A percentile compares a stretch with the other conserved stretches of the same genome.
Conservation (phyloP, 2,113 vertebrate species). For the Poecile atricapillus region DNA sequence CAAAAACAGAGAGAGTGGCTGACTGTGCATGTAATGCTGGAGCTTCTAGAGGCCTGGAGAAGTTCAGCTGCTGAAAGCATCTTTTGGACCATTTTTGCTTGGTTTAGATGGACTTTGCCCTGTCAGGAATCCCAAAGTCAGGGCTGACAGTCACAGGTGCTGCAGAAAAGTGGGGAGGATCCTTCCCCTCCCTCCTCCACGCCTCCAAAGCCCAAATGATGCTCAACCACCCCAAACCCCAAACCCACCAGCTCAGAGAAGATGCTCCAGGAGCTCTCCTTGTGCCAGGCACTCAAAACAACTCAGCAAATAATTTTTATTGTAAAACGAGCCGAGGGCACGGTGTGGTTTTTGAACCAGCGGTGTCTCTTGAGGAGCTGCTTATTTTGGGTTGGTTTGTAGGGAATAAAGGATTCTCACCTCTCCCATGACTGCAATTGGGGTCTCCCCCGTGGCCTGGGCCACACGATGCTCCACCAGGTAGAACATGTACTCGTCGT, state of each 20-base stretch:
- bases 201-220: background rate
- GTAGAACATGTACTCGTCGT: slow-evolving; percentile 99
- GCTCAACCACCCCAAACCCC: background rate
- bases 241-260: background rate
- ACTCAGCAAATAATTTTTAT: background rate
- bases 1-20: fast-evolving
- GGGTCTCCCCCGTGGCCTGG: slow-evolving; percentile 92
- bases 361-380: fast-evolving
- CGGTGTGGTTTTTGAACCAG: fast-evolving
- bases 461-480: slow-evolving; percentile 97
- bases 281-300: background rate
- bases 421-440: slow-evolving; percentile 98
- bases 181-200: background rate
- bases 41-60: background rate
- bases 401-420: slow-evolving; percentile 65
- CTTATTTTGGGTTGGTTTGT: background rate
- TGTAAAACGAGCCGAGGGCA: fast-evolving
- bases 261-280: background rate
- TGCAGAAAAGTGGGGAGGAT: background rate
- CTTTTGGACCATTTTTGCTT: background rate
- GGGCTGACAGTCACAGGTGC: background rate
- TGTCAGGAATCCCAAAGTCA: background rate
- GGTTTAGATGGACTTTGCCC: background rate
- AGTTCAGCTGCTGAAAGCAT: background rate
- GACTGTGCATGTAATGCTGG: background rate